Percentiles rank a stretch among this genome's conserved stretches.
Evolutionary conservation across 2,888 invertebrate species (phyloP).

Genomic region (Helicoverpa assulta): DNA sequence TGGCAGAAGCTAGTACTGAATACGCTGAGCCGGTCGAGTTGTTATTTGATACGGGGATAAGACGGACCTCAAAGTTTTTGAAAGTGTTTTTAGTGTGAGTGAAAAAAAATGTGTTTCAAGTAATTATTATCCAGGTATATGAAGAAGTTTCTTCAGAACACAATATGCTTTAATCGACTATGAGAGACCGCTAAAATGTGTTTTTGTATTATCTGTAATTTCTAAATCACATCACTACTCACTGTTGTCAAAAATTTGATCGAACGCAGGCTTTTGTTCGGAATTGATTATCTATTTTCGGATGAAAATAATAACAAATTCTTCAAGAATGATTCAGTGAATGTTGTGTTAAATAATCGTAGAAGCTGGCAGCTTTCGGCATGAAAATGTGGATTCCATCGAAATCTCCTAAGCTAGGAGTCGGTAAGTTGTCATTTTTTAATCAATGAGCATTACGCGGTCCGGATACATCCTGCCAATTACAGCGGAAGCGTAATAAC

Average conservation of each 20-base stretch:
- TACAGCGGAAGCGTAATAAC: constrained; percentile 86
- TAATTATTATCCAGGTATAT: too few relatives aligned
- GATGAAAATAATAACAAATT: constrained; percentile 65
- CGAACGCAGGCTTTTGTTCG: constrained; percentile 57
- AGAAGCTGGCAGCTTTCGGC: constrained; percentile 42
- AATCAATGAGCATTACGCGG: constrained; percentile 76
- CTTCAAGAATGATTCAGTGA: constrained; percentile 63
- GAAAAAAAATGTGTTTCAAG: too few relatives aligned
- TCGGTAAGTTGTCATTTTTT: constrained; percentile 91
- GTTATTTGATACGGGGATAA: too few relatives aligned
- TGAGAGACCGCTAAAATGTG: not conserved
- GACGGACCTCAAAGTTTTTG: too few relatives aligned
- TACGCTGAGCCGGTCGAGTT: too few relatives aligned
- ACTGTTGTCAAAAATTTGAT: constrained; percentile 63
- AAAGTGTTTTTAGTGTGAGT: too few relatives aligned
- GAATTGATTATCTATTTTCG: constrained; percentile 69
- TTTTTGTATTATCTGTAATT: constrained; percentile 1
- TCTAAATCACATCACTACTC: constrained; percentile 18
- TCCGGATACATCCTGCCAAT: constrained; percentile 80
- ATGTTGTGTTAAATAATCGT: constrained; percentile 38
- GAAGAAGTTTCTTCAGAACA: too few relatives aligned
- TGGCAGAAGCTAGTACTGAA: too few relatives aligned
- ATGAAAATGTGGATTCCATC: constrained; percentile 93
- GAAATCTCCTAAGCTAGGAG: constrained; percentile 93
- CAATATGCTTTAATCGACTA: constrained; percentile 19